Conservation (phyloP, 53 echinoderm and acorn worm species). For the Apostichopus leukothele region DNA sequence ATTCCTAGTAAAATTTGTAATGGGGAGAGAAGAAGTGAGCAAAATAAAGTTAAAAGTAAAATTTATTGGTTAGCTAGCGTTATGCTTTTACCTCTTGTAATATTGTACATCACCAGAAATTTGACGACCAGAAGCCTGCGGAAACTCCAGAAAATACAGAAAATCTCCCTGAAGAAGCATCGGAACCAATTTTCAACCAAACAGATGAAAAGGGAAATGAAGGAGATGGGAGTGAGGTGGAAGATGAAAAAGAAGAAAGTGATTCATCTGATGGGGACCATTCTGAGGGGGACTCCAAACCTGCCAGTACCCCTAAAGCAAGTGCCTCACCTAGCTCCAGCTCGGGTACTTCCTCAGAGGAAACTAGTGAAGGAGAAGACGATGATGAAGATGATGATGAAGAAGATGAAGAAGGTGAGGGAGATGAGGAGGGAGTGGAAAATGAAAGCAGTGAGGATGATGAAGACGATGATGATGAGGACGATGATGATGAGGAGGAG, state of each 20-base stretch:
- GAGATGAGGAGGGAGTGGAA: constrained; percentile 32
- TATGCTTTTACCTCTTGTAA: neutral
- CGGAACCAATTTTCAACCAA: constrained; percentile 35
- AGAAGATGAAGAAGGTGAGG: constrained; percentile 23
- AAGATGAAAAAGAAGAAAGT: constrained; percentile 28
- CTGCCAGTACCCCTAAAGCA: constrained; percentile 26
- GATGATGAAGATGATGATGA: constrained; percentile 18
- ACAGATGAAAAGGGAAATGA: constrained; percentile 2
- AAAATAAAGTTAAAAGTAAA: too few relatives aligned
- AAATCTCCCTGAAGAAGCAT: constrained; percentile 16
- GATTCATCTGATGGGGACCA: constrained; percentile 30
- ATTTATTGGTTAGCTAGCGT: too few relatives aligned
- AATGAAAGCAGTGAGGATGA: constrained; percentile 44
- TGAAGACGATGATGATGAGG: constrained; percentile 33
- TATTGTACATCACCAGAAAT: neutral
- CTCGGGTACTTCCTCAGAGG: neutral
- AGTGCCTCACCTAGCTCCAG: constrained; percentile 2
- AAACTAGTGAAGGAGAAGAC: constrained; percentile 22
- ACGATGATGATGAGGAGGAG: constrained; percentile 5
- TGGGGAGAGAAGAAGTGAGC: too few relatives aligned
- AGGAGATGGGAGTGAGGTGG: constrained; percentile 29
- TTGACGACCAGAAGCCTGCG: neutral
- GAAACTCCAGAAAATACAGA: constrained; percentile 1
- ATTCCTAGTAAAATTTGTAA: too few relatives aligned
- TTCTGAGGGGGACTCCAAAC: constrained; percentile 13